Evolutionary conservation across 2,888 invertebrate genomes (phyloP), one percentile per base, ranked within the genome.

Genomic region (Oligia fasciuncula): DNA sequence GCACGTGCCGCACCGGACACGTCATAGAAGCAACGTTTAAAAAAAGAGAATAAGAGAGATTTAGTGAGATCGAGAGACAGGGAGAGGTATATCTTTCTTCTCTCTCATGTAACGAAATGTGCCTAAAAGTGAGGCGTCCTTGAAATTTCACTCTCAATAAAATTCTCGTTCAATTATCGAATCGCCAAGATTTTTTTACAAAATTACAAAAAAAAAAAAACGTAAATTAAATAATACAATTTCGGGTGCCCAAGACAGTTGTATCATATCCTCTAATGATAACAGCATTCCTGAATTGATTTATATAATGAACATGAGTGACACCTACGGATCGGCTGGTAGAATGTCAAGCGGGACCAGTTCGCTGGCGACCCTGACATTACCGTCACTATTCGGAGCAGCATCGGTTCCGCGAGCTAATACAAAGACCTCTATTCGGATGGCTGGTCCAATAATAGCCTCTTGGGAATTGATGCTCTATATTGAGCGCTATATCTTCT

Each of bases 321-420:
- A 89, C 92, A 89, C 90, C 88, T 88, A 89, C 91, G 76, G 78
- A 77, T 80, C 79, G 79, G 69, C 78, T 69, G 80, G 85, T 83
- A 87, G 90, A 94, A 94, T 94, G 94, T 93, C 94, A 94, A 87
- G 85, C 87, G 88, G 90, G 91, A 91, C 93, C 91, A 91, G 93
- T 93, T 94, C 91, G 91, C 87, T 80, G 77, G 87, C 79, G 94
- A 85, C 94, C 94, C 65, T 94, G 94, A 94, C 94, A 94, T 94
- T 94, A 93, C 89, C 90, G 82, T 88, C 90, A 85, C 86, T 82
- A 79, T 70, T 70, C 35, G 9, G 51, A 29, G 17, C 57, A 65
- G 73, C 82, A 80, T 90, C 83, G 86, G 91, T 93, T 94, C 93
- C 93, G 93, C 89, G 83, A 93, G 88, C 92, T 91, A 93, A 91